Percentiles rank a stretch among this genome's conserved stretches.
Evolutionary conservation across 2,888 invertebrate species (phyloP).

Genomic region (Chymomyza procnemis): DNA sequence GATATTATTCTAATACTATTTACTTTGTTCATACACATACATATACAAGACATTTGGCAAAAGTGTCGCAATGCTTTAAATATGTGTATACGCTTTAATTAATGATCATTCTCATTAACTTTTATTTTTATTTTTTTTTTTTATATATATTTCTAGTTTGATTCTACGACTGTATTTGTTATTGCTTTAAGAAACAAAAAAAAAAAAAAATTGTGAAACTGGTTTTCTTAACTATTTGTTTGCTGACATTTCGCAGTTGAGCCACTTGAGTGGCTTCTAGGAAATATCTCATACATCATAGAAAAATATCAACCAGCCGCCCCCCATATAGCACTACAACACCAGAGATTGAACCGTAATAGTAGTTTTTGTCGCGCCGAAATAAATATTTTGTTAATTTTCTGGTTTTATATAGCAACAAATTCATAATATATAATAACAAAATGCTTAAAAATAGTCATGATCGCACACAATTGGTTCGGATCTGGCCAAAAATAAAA

Average conservation of each 20-base stretch:
- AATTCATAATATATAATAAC: background rate
- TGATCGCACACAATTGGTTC: constrained; percentile 2
- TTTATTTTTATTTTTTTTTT: too few relatives aligned
- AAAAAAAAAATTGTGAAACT: background rate
- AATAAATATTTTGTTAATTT: background rate
- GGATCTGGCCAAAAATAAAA: background rate
- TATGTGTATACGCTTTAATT: background rate
- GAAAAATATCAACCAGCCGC: background rate
- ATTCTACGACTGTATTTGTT: background rate
- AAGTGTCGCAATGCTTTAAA: background rate
- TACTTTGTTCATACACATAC: background rate
- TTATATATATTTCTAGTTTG: background rate
- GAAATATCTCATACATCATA: background rate
- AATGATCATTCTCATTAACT: background rate
- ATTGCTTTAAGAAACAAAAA: background rate
- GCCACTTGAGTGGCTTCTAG: background rate
- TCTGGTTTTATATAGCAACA: background rate
- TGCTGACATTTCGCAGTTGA: background rate
- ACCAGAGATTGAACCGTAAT: background rate
- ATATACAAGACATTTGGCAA: background rate
- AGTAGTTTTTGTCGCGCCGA: background rate
- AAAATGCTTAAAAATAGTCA: constrained; percentile 1
- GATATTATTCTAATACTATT: too few relatives aligned
- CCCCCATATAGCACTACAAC: background rate
- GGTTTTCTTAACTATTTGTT: background rate